These are phyloP conservation scores for Brenthis hecate DNA, from an alignment of 2,888 invertebrate species.

Conservation along the genomic window DNA sequence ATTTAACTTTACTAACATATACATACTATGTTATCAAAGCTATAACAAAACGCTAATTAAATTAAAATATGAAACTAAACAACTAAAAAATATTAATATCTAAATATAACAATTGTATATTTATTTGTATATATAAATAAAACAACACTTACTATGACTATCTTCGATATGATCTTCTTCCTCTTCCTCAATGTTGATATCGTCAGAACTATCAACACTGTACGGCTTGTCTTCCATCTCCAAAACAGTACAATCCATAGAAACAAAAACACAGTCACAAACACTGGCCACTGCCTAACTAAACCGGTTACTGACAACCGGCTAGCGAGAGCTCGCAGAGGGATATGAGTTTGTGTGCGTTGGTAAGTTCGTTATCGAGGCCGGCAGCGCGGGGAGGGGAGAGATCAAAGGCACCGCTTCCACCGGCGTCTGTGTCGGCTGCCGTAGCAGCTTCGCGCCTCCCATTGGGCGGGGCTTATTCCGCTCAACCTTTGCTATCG, in stretches of 20 bases:
- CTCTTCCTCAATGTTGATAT: constrained; percentile 77
- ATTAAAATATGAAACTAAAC: neutral
- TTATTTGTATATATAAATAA: constrained; percentile 27
- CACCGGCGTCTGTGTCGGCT: constrained; percentile 74
- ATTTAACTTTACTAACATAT: no score
- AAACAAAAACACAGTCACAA: constrained; percentile 66
- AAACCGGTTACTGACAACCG: constrained; percentile 81
- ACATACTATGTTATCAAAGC: no score
- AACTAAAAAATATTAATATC: constrained; percentile 4
- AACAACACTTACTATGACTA: constrained; percentile 66
- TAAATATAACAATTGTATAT: constrained; percentile 32
- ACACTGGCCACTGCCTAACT: constrained; percentile 64
- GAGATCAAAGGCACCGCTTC: constrained; percentile 74
- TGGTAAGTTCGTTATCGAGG: constrained; percentile 57
- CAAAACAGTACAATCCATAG: constrained; percentile 65
- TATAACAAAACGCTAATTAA: neutral
- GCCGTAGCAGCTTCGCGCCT: constrained; percentile 76
- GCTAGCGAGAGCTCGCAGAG: constrained; percentile 77
- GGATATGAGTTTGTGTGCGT: constrained; percentile 79
- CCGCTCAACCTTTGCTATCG: constrained; percentile 77
- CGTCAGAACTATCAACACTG: constrained; percentile 79
- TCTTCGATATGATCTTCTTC: constrained; percentile 71
- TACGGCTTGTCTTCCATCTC: constrained; percentile 79
- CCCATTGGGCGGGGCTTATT: constrained; percentile 76
- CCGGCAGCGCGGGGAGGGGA: constrained; percentile 60